Evolutionary conservation across 2,113 vertebrate species (phyloP).

Genomic region (Tragelaphus strepsiceros): DNA sequence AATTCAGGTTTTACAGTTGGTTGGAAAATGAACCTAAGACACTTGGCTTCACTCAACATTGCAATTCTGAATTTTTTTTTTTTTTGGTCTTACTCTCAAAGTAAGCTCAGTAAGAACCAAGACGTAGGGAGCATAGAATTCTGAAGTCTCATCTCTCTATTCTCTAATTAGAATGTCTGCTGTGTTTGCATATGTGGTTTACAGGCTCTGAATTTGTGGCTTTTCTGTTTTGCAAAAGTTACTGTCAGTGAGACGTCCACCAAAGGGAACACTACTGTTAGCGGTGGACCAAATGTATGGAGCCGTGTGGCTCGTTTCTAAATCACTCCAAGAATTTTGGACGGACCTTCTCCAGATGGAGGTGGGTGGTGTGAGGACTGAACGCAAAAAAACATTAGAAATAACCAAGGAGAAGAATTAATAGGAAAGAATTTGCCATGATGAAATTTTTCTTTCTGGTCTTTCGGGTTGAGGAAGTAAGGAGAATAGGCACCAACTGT

Average conservation of each 20-base stretch:
- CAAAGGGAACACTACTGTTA: conserved; percentile 31
- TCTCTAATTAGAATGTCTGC: conserved; percentile 32
- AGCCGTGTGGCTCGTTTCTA: not conserved
- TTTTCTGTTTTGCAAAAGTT: conserved; percentile 67
- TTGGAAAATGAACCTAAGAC: not conserved
- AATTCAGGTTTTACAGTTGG: not conserved
- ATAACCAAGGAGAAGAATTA: conserved; percentile 3
- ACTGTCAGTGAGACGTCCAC: conserved; percentile 34
- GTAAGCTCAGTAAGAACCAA: not conserved
- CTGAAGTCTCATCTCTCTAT: not conserved
- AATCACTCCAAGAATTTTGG: not conserved
- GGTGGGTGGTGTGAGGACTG: not conserved
- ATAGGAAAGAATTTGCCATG: not conserved
- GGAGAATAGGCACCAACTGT: not conserved
- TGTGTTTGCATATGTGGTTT: conserved; percentile 58
- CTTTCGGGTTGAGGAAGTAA: conserved; percentile 46
- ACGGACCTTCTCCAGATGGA: conserved; percentile 49
- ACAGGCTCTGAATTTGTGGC: conserved; percentile 55
- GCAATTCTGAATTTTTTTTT: not conserved
- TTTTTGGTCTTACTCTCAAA: not conserved
- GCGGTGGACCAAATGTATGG: conserved; percentile 1
- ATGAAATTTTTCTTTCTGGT: conserved; percentile 25
- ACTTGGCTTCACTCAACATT: not conserved
- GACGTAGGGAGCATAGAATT: not conserved
- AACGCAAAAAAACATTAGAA: not conserved